Evolutionary conservation across 2,797 vertebrate genomes (phyloP).

Genomic region (Pogoniulus pusillus): DNA sequence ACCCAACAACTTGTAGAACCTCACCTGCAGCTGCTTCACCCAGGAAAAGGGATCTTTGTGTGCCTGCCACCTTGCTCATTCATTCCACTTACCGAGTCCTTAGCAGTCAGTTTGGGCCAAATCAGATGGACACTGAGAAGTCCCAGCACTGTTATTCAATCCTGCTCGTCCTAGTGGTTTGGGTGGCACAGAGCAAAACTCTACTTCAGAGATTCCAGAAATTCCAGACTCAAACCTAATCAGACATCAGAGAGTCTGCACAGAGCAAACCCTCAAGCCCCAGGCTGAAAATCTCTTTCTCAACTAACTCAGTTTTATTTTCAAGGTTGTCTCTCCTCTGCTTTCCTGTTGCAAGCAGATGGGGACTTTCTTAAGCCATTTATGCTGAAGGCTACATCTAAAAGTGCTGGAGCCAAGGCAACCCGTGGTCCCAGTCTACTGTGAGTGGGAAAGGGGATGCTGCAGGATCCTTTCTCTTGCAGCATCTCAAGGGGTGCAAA

Average conservation of each 20-base stretch:
- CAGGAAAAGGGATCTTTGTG: background rate
- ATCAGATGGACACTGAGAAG: background rate
- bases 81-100: accelerated
- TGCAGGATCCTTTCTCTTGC: background rate
- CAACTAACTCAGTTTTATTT: background rate
- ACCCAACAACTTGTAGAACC: background rate
- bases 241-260: background rate
- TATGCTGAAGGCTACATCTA: background rate
- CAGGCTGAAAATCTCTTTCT: background rate
- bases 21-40: background rate
- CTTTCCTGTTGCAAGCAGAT: background rate
- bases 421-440: accelerated
- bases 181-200: background rate
- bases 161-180: background rate
- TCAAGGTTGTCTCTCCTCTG: background rate
- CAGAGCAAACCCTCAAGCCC: background rate
- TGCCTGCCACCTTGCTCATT: background rate
- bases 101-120: background rate
- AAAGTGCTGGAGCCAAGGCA: background rate
- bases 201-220: background rate
- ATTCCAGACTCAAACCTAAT: background rate
- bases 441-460: background rate
- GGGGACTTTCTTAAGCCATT: background rate
- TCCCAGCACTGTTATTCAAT: background rate
- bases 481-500: background rate